These are phyloP conservation scores for Channallabes apus DNA, from an alignment of 2,797 vertebrate species.

Conservation along the genomic window DNA sequence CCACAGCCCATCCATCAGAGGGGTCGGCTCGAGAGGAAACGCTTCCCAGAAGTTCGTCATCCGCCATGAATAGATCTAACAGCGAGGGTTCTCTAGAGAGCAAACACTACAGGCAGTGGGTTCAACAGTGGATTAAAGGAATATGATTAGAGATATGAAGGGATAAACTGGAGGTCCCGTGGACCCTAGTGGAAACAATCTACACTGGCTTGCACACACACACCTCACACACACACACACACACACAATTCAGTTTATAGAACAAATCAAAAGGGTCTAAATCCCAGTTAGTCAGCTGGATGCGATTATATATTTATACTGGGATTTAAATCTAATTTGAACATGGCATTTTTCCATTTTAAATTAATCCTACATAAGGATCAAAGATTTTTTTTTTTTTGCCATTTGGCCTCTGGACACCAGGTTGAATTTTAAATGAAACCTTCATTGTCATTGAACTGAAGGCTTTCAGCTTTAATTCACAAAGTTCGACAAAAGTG, in stretches of 20 bases:
- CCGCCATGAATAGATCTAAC: conserved; percentile 45
- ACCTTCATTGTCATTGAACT: no score
- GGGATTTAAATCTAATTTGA: neutral
- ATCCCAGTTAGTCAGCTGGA: neutral
- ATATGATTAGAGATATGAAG: conserved; percentile 38
- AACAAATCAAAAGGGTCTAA: neutral
- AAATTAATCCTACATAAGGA: no score
- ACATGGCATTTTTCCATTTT: no score
- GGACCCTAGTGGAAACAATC: conserved; percentile 37
- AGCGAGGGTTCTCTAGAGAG: conserved; percentile 27
- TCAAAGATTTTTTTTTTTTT: no score
- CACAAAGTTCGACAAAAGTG: no score
- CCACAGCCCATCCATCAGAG: conserved; percentile 7
- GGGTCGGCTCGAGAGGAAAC: conserved; percentile 23
- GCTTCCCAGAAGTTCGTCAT: conserved; percentile 45
- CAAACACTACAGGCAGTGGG: conserved; percentile 33
- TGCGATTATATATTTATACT: neutral
- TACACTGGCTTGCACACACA: neutral
- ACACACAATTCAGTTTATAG: neutral
- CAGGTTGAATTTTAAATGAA: no score
- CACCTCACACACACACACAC: conserved; percentile 6
- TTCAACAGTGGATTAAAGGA: conserved; percentile 42
- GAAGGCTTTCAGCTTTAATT: no score
- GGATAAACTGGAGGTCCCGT: conserved; percentile 16
- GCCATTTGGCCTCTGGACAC: no score